Evolutionary conservation across 2,113 vertebrate genomes (phyloP).

Genomic region (Tamias sibiricus): DNA sequence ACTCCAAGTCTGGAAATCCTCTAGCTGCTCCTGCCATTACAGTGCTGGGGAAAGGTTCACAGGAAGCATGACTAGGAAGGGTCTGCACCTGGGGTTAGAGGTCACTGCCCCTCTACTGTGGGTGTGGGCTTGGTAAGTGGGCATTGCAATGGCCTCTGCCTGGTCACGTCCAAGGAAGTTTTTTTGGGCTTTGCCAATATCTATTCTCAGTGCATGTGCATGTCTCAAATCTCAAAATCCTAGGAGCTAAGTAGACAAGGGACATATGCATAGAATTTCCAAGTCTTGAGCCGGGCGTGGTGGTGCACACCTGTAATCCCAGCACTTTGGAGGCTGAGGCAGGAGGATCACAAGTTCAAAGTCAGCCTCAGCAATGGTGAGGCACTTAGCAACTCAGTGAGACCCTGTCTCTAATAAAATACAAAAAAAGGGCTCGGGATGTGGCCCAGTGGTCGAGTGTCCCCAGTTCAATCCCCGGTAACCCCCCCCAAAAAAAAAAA

Average conservation of each 20-base stretch:
- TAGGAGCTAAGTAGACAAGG: not conserved
- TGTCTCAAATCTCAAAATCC: slow-evolving; percentile 29
- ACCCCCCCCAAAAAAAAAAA: no score
- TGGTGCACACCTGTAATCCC: no score
- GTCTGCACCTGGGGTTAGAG: not conserved
- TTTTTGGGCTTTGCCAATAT: not conserved
- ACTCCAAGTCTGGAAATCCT: not conserved
- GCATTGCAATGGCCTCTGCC: not conserved
- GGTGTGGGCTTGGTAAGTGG: not conserved
- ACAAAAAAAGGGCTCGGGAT: no score
- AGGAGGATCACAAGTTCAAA: no score
- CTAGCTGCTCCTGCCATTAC: not conserved
- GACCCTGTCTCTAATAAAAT: no score
- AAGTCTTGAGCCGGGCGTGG: no score
- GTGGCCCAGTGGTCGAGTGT: no score
- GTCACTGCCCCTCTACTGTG: not conserved
- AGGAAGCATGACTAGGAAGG: not conserved
- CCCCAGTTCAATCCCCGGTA: no score
- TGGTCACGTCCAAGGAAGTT: not conserved
- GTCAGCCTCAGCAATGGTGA: no score
- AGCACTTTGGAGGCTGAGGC: no score
- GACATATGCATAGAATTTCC: not conserved
- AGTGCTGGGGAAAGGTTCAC: not conserved
- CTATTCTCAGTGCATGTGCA: not conserved
- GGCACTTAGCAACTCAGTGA: no score